Base-by-base conservation (phyloP, 2,888 invertebrate genomes). In the Metacarcinus magister region DNA sequence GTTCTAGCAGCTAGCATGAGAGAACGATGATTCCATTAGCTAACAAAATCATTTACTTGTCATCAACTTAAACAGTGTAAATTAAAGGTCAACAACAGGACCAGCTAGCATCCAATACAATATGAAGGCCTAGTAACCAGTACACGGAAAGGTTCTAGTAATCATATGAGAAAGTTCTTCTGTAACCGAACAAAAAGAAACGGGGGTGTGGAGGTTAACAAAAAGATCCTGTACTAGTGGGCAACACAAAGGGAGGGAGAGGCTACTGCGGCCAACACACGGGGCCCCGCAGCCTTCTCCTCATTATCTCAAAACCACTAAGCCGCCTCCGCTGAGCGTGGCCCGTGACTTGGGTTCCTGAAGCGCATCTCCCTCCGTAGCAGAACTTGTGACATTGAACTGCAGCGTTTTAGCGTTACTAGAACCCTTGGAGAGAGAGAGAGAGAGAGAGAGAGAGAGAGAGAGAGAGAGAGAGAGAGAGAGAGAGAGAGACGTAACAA, bases 401-500 rank as follows among this genome's bases (percentile, higher is more conserved):
- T 75, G 8, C 4, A 75, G 75, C 8, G 75, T n/a, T 75, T 75
- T 75, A 28, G 75, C 28, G 75, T 28, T 75, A n/a, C n/a, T n/a
- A 23, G 28, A 75, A n/a, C 28, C 75, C 28, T 75, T 75, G 75
- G n/a, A 23, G 43, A 44, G 44, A 91, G 91, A 91, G 44, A 39
- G 5, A 5, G 5, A 16, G 39, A 90, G 90, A 32, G 39, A 32
- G 28, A 90, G 90, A 90, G 39, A 90, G 90, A 90, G 87, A 87
- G 28, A 87, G 87, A 87, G 87, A 87, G 87, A 87, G 87, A 87
- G 87, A 87, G 87, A 87, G 87, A 87, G 28, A 87, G 87, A 87
- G 28, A 87, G 90, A 90, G 43, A 90, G 90, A 90, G 43, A 90
- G 90, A 44, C n/a, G 91, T 44, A 23, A 44, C 44, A 39, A 43